Percentiles rank a stretch among this genome's conserved stretches.
Conservation (phyloP, 2,797 vertebrate genomes). For the Diceros bicornis region DNA sequence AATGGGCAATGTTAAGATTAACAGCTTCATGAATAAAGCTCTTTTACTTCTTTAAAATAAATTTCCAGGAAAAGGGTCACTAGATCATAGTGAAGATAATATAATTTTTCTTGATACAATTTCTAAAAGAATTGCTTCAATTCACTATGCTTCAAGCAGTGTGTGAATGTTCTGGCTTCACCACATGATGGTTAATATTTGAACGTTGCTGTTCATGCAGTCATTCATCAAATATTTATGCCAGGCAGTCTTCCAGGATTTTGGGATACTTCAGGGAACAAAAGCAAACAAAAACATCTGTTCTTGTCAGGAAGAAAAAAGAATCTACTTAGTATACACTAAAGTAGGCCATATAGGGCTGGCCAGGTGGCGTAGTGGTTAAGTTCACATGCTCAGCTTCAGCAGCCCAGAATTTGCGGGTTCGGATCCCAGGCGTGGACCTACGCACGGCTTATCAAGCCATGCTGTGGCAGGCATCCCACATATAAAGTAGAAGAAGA, state of each 20-base stretch:
- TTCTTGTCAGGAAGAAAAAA: not conserved
- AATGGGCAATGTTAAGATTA: not conserved
- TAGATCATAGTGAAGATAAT: not conserved
- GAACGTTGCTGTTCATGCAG: not conserved
- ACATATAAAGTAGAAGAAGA: too few species aligned
- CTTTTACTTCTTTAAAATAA: constrained; percentile 14
- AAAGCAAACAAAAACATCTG: not conserved
- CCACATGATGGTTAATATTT: not conserved
- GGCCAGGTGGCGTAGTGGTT: too few species aligned
- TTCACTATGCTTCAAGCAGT: not conserved
- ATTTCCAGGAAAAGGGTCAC: not conserved
- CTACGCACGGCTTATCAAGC: too few species aligned
- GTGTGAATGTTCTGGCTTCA: not conserved
- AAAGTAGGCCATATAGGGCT: not conserved
- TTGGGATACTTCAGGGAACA: not conserved
- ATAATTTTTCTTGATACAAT: not conserved
- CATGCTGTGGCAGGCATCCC: too few species aligned
- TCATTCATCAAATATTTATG: not conserved
- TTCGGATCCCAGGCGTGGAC: too few species aligned
- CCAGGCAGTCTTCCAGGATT: not conserved
- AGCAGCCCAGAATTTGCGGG: too few species aligned
- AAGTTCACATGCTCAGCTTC: too few species aligned
- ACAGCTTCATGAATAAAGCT: not conserved
- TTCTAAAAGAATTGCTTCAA: not conserved
- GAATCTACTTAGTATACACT: not conserved